Conservation (phyloP, 2,888 invertebrate genomes). For the Chromoteleia sp. region DNA sequence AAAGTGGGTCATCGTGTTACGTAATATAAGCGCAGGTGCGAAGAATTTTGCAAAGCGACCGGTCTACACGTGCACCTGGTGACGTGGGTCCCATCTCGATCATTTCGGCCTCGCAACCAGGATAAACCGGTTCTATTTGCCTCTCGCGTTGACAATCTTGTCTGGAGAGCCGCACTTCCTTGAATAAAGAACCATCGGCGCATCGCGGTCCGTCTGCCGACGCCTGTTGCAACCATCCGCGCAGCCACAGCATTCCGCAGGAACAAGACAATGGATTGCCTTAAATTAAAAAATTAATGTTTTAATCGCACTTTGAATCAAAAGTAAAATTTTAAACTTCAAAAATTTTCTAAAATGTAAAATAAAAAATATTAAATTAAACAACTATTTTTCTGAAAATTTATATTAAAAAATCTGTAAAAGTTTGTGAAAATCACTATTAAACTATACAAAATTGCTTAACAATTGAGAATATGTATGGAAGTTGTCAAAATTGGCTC, state of each 20-base stretch:
- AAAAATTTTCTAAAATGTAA: no score
- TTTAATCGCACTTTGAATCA: no score
- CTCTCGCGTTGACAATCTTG: constrained; percentile 88
- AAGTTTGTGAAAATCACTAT: no score
- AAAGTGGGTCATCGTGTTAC: constrained; percentile 35
- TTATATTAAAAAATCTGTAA: no score
- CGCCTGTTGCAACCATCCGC: constrained; percentile 92
- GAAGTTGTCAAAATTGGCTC: no score
- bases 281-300: constrained; percentile 83
- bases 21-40: constrained; percentile 27
- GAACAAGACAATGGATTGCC: constrained; percentile 94
- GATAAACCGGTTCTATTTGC: constrained; percentile 86
- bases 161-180: constrained; percentile 89
- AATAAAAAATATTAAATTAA: no score
- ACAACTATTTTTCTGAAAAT: no score
- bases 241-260: constrained; percentile 93
- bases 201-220: constrained; percentile 91
- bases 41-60: constrained; percentile 24
- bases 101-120: constrained; percentile 90
- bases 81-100: constrained; percentile 78
- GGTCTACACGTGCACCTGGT: constrained; percentile 71
- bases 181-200: constrained; percentile 91
- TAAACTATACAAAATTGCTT: no score
- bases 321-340: no score
- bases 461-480: no score